Base-by-base conservation (phyloP, 2,888 invertebrate species). In the Apantesis nais region DNA sequence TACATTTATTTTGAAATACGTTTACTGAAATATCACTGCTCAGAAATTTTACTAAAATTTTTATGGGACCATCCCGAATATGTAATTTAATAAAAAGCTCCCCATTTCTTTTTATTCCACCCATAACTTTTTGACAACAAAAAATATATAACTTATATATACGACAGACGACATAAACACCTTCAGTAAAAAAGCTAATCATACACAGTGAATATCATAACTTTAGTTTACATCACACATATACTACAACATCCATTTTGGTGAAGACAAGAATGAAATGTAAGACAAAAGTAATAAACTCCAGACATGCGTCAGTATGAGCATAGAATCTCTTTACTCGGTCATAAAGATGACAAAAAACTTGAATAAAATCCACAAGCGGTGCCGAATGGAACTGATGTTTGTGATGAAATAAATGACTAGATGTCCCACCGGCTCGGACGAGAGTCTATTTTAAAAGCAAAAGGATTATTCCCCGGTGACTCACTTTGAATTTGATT, bases 401-500 rank as follows among this genome's bases (percentile, higher is more conserved):
- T 79, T 69, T 72, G 70, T 71, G 74, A 71, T 77, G 75, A 77
- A 74, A 80, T 80, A 80, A 80, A 82, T 80, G 77, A 78, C 61
- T 25, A 68, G 80, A 73, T 73, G 75, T 80, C 80, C 78, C 80
- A 71, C 62, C 68, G 72, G 80, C 78, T 73, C 70, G 37, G 31
- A 71, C 68, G 80, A 82, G 80, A 77, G 80, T 75, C 80, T 75
- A 74, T 73, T 80, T 80, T 80, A 77, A 82, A 79, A 80, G 80
- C 82, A 67, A 80, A 58, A 77, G 80, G 82, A 82, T 80, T 82
- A 80, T 73, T 80, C 80, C 82, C 80, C 31, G 25, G 78, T 73
- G 80, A 75, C 73, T 77, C 80, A 82, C 77, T 82, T 75, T 75
- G 80, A 80, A 82, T 80, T 77, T 80, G 75, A 77, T 80, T 80